These are phyloP conservation scores for Dryadula phaetusa DNA, from an alignment of 2,888 invertebrate genomes.

Conservation along the genomic window DNA sequence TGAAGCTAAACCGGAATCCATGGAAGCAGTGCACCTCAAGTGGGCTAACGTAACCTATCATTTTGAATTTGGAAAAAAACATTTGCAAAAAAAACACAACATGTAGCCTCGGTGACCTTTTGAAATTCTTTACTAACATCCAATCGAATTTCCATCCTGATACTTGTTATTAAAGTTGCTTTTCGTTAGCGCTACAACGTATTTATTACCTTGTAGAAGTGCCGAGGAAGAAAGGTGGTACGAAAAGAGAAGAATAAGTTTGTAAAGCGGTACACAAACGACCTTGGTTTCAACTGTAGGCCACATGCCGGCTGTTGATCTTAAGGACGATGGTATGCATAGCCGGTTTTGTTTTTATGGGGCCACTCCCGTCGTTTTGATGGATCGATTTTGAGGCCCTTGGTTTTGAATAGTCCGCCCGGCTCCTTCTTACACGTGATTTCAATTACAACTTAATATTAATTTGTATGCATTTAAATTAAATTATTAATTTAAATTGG, in stretches of 20 bases:
- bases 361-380: slow-evolving; percentile 69
- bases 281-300: slow-evolving; percentile 81
- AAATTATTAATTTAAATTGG: no score
- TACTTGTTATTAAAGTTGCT: slow-evolving; percentile 51
- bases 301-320: slow-evolving; percentile 75
- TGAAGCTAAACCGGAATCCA: slow-evolving; percentile 34
- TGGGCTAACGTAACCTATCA: slow-evolving; percentile 62
- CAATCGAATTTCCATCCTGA: slow-evolving; percentile 39
- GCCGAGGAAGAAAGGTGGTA: slow-evolving; percentile 72
- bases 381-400: slow-evolving; percentile 68
- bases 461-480: not conserved
- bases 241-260: slow-evolving; percentile 72
- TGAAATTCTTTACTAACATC: slow-evolving; percentile 64
- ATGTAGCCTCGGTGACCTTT: slow-evolving; percentile 76
- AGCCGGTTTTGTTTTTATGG: slow-evolving; percentile 74
- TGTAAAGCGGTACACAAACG: slow-evolving; percentile 77
- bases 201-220: slow-evolving; percentile 56
- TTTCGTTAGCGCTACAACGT: slow-evolving; percentile 30
- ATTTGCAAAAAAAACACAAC: slow-evolving; percentile 76
- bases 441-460: slow-evolving; percentile 32
- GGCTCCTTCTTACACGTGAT: slow-evolving; percentile 33
- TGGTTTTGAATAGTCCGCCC: slow-evolving; percentile 49
- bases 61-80: slow-evolving; percentile 57
- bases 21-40: slow-evolving; percentile 46
- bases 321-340: slow-evolving; percentile 49